Percentiles rank a stretch among this genome's conserved stretches.
Evolutionary conservation across 2,113 vertebrate species (phyloP).

Genomic region (Indicator maculatus): DNA sequence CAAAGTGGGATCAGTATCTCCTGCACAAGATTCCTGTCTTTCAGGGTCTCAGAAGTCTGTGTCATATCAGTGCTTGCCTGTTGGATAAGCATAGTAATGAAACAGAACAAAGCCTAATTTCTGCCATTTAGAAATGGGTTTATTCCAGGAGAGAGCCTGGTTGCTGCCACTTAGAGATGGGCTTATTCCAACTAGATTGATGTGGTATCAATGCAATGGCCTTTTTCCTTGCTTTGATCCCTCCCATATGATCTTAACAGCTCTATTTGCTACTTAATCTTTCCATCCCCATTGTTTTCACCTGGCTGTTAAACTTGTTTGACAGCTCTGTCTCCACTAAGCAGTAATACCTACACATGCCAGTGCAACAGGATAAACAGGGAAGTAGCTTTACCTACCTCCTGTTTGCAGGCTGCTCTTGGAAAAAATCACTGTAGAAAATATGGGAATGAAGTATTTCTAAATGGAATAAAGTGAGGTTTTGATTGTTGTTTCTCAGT

Average conservation of each 20-base stretch:
- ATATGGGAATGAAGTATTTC: not conserved
- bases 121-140: rapidly evolving
- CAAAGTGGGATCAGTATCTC: not conserved
- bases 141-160: not conserved
- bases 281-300: not conserved
- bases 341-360: not conserved
- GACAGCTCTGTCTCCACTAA: not conserved
- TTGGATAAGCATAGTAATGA: not conserved
- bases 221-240: not conserved
- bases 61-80: rapidly evolving
- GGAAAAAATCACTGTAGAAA: not conserved
- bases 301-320: not conserved
- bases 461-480: not conserved
- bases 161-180: not conserved
- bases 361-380: not conserved
- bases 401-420: not conserved
- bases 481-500: not conserved
- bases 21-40: not conserved
- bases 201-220: too few relatives aligned
- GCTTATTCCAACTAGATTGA: not conserved
- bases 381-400: not conserved
- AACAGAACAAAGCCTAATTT: not conserved
- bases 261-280: not conserved
- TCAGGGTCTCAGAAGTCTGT: not conserved
- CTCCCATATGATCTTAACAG: not conserved